Evolutionary conservation across 2,113 vertebrate genomes (phyloP).

Genomic region (Podarcis raffonei): DNA sequence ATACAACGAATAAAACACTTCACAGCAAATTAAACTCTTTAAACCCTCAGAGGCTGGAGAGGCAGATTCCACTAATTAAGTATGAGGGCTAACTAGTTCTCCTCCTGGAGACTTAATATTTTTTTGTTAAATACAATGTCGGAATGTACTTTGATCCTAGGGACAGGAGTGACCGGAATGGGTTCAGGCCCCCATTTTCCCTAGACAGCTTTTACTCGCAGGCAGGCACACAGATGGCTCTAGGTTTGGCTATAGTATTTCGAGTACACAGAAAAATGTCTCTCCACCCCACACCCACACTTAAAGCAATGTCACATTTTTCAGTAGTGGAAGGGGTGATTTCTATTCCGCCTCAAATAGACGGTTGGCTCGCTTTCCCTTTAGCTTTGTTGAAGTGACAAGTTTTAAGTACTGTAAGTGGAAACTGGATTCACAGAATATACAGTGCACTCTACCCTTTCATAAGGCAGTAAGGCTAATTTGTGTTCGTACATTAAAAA

Average conservation of each 20-base stretch:
- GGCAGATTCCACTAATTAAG: conserved; percentile 21
- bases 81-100: conserved; percentile 35
- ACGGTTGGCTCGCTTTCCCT: background rate
- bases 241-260: background rate
- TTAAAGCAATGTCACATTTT: background rate
- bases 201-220: background rate
- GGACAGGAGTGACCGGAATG: background rate
- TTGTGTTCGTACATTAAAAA: background rate
- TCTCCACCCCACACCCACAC: too few relatives aligned
- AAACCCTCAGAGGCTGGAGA: conserved; percentile 45
- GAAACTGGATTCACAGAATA: conserved; percentile 55
- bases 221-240: background rate
- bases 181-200: background rate
- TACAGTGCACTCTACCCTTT: conserved; percentile 54
- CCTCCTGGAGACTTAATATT: conserved; percentile 55
- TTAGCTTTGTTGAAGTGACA: background rate
- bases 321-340: background rate
- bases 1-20: conserved; percentile 57
- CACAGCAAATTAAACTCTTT: conserved; percentile 36
- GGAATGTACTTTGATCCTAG: background rate
- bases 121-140: conserved; percentile 47
- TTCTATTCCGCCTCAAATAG: background rate
- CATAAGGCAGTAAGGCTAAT: conserved; percentile 57
- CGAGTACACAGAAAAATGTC: background rate
- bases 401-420: conserved; percentile 33